Conservation (phyloP, 1,140 invertebrate species). For the Heterodera carotae region DNA sequence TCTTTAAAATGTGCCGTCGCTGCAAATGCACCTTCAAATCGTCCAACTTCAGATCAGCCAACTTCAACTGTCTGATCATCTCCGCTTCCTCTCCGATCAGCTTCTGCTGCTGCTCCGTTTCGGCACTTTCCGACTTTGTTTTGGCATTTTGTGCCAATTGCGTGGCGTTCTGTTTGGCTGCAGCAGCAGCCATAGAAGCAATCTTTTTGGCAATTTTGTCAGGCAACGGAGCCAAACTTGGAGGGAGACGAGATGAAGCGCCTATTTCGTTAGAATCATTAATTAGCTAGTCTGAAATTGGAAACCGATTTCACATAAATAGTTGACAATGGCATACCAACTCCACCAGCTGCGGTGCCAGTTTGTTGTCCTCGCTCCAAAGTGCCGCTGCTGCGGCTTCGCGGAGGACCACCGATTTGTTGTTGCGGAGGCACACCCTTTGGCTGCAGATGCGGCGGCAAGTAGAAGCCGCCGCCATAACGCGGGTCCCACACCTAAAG, state of each 20-base stretch:
- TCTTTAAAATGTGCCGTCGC: neutral
- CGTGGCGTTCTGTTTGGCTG: constrained; percentile 2
- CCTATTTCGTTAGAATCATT: too few relatives aligned
- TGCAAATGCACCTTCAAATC: constrained; percentile 20
- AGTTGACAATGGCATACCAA: constrained; percentile 16
- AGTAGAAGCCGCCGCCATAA: constrained; percentile 28
- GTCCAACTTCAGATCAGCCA: constrained; percentile 17
- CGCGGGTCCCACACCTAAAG: constrained; percentile 15
- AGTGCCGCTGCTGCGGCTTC: constrained; percentile 21
- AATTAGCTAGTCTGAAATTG: too few relatives aligned
- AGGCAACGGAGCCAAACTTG: constrained; percentile 26
- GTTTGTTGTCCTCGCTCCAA: neutral
- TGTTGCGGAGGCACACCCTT: constrained; percentile 2
- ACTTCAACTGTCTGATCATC: constrained; percentile 10
- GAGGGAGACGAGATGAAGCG: neutral
- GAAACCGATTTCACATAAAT: neutral
- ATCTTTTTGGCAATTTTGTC: constrained; percentile 23
- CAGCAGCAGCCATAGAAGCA: constrained; percentile 5
- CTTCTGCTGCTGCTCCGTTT: constrained; percentile 15
- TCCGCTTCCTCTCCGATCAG: constrained; percentile 13
- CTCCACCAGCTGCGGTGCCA: neutral
- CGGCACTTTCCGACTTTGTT: neutral
- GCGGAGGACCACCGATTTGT: constrained; percentile 4
- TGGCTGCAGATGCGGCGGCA: constrained; percentile 21
- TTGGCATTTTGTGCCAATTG: neutral